Conservation (phyloP, 2,113 vertebrate genomes). For the Calidris pugnax region DNA sequence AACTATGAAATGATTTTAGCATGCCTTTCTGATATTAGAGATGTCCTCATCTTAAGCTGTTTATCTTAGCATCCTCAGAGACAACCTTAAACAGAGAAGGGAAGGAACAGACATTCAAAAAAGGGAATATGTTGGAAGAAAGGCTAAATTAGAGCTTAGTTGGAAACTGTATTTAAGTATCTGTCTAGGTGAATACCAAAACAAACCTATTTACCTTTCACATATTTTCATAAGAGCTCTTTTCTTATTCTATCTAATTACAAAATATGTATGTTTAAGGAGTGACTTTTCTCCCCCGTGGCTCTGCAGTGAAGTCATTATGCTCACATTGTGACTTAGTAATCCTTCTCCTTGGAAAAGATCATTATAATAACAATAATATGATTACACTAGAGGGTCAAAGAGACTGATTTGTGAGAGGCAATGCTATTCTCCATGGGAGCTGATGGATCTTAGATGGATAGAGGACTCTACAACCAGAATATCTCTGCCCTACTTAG, state of each 20-base stretch:
- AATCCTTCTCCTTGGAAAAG: slow-evolving; percentile 64
- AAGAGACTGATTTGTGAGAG: slow-evolving; percentile 52
- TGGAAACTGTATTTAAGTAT: slow-evolving; percentile 32
- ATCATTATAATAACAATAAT: slow-evolving; percentile 62
- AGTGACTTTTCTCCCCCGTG: slow-evolving; percentile 27
- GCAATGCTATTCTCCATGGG: slow-evolving; percentile 34
- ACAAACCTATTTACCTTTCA: slow-evolving; percentile 62
- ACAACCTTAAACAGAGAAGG: slow-evolving; percentile 1
- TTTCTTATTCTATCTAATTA: slow-evolving; percentile 56
- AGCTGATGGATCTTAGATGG: slow-evolving; percentile 39
- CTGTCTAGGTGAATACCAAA: slow-evolving; percentile 46
- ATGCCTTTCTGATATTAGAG: neutral
- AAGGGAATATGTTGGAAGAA: neutral
- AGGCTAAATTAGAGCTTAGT: slow-evolving; percentile 46
- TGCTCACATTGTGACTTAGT: slow-evolving; percentile 56
- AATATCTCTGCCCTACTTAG: slow-evolving; percentile 18
- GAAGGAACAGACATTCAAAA: neutral
- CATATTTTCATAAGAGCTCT: neutral
- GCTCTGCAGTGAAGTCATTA: slow-evolving; percentile 49
- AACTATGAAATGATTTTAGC: neutral
- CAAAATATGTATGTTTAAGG: slow-evolving; percentile 67
- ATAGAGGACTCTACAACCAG: slow-evolving; percentile 16
- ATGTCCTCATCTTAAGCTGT: slow-evolving; percentile 29
- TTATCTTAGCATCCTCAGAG: slow-evolving; percentile 57
- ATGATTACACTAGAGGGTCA: slow-evolving; percentile 63